Conservation (phyloP, 2,113 vertebrate genomes). For the Atrichornis clamosus region DNA sequence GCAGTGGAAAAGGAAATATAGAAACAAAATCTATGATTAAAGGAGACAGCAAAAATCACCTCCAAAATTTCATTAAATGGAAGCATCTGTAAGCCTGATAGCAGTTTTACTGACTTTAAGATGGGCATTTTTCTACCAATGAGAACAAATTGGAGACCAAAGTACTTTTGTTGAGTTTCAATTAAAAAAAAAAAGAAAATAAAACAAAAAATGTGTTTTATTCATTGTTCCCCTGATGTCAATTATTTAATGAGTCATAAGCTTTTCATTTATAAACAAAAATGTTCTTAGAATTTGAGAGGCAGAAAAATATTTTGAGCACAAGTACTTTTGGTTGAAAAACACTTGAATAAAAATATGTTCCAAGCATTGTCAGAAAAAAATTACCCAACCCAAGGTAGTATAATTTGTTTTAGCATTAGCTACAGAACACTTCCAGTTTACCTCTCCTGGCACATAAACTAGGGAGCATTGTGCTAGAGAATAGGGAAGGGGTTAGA, state of each 20-base stretch:
- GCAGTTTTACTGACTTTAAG: not conserved
- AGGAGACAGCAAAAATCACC: not conserved
- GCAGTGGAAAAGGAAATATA: not conserved
- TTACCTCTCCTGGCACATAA: not conserved
- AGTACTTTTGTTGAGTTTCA: not conserved
- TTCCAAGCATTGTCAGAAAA: not conserved
- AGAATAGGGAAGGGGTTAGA: not conserved
- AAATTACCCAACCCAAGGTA: not conserved
- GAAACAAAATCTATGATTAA: not conserved
- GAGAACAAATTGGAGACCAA: not conserved
- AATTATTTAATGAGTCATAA: conserved; percentile 1
- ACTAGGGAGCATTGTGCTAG: not conserved
- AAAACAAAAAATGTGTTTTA: not conserved
- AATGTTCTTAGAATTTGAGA: conserved; percentile 17
- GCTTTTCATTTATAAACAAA: not conserved
- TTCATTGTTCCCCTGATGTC: not conserved
- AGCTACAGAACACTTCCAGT: not conserved
- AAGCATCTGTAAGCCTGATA: not conserved
- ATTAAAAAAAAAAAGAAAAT: not conserved
- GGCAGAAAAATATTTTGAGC: not conserved
- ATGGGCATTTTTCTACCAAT: not conserved
- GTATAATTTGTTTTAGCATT: not conserved
- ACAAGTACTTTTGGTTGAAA: not conserved
- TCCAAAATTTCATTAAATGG: not conserved
- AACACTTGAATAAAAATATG: not conserved